Percentiles rank a stretch among this genome's conserved stretches.
Evolutionary conservation across 1,140 invertebrate species (phyloP).

Genomic region (Drosophila ogumai): DNA sequence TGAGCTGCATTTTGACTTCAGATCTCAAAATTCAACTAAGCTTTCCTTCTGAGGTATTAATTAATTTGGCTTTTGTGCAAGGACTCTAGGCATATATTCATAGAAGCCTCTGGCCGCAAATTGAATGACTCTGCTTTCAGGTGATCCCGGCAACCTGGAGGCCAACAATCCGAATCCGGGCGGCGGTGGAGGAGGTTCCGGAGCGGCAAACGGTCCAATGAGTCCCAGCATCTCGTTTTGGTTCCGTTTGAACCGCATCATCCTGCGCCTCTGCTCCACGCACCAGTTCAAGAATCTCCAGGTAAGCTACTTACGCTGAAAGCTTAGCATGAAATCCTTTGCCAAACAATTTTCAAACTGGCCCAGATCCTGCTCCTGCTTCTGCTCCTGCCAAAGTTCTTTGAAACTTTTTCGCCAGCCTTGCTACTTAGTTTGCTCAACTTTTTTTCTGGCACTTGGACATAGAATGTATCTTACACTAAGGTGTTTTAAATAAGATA

Average conservation of each 20-base stretch:
- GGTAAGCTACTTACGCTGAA: slow-evolving; percentile 84
- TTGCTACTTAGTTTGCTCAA: slow-evolving; percentile 31
- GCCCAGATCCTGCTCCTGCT: neutral
- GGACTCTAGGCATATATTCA: slow-evolving; percentile 4
- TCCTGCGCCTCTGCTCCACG: slow-evolving; percentile 86
- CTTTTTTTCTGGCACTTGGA: slow-evolving; percentile 16
- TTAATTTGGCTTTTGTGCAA: slow-evolving; percentile 21
- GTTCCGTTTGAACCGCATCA: slow-evolving; percentile 83
- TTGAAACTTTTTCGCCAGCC: slow-evolving; percentile 36
- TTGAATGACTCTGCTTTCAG: slow-evolving; percentile 36
- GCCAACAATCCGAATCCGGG: slow-evolving; percentile 62
- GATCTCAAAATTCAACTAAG: neutral
- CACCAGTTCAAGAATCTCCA: slow-evolving; percentile 90
- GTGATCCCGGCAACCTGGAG: slow-evolving; percentile 60
- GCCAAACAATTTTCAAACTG: slow-evolving; percentile 43
- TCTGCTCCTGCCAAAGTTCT: slow-evolving; percentile 8
- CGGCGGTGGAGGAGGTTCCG: slow-evolving; percentile 40
- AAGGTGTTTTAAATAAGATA: neutral
- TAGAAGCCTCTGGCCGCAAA: slow-evolving; percentile 7
- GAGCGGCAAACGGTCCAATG: slow-evolving; percentile 50
- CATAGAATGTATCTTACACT: neutral
- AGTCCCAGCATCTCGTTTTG: slow-evolving; percentile 84
- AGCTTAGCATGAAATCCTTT: slow-evolving; percentile 48
- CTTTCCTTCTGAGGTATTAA: slow-evolving; percentile 27
- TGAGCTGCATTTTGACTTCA: neutral